Evolutionary conservation across 2,888 invertebrate genomes (phyloP).

Genomic region (Clepsis dumicolana): DNA sequence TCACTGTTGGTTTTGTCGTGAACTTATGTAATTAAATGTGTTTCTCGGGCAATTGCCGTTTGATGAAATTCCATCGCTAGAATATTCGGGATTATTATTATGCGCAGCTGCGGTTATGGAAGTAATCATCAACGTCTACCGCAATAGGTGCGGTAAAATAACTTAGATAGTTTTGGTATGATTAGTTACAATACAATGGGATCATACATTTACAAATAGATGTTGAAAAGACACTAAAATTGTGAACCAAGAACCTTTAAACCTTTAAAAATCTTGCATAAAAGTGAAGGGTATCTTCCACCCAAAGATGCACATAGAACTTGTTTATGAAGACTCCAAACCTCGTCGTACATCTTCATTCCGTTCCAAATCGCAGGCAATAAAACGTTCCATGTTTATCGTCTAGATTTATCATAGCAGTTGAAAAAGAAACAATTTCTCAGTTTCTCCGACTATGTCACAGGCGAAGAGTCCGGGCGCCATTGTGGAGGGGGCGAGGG

Average conservation of each 20-base stretch:
- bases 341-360: conserved; percentile 34
- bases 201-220: too few species aligned
- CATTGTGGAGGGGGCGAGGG: conserved; percentile 45
- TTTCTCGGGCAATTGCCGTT: neutral
- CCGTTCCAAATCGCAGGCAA: conserved; percentile 34
- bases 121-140: neutral
- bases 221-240: too few species aligned
- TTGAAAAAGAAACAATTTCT: conserved; percentile 38
- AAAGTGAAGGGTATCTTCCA: conserved; percentile 4
- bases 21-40: neutral
- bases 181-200: too few species aligned
- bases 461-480: conserved; percentile 48
- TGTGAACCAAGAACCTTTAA: neutral
- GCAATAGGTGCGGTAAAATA: neutral
- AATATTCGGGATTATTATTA: neutral
- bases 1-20: neutral
- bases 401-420: conserved; percentile 39
- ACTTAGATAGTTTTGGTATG: neutral
- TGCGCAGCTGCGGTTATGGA: conserved; percentile 1
- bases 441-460: conserved; percentile 35
- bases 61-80: neutral
- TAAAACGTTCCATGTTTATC: conserved; percentile 41
- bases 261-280: neutral
- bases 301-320: neutral
- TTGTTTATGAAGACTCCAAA: conserved; percentile 35